Percentiles rank a stretch among this genome's conserved stretches.
These are phyloP conservation scores for Oostethus manadensis DNA, from an alignment of 2,113 vertebrate genomes.

Conservation along the genomic window DNA sequence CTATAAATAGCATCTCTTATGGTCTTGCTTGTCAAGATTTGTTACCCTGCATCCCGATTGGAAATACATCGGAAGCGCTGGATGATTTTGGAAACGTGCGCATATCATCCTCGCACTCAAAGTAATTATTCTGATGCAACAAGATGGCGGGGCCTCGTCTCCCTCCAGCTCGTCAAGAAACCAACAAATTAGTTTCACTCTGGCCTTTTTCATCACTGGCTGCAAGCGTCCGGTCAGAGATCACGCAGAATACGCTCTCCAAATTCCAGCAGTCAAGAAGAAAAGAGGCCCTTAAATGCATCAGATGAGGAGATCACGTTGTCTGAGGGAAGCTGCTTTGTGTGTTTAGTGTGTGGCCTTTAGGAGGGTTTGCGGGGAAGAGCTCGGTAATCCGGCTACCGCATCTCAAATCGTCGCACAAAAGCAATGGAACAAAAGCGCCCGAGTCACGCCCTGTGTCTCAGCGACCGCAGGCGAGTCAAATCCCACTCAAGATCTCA, in stretches of 20 bases:
- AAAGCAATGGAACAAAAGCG: slow-evolving; percentile 25
- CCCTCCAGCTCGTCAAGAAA: slow-evolving; percentile 52
- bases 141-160: slow-evolving; percentile 37
- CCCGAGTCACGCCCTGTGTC: slow-evolving; percentile 26
- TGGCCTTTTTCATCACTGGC: slow-evolving; percentile 65
- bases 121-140: slow-evolving; percentile 48
- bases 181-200: slow-evolving; percentile 62
- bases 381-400: slow-evolving; percentile 49
- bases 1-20: slow-evolving; percentile 62
- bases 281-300: slow-evolving; percentile 58
- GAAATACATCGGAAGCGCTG: slow-evolving; percentile 42
- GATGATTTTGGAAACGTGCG: slow-evolving; percentile 43
- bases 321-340: slow-evolving; percentile 44
- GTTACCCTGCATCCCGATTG: slow-evolving; percentile 47
- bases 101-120: slow-evolving; percentile 48
- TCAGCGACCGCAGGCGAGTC: slow-evolving; percentile 31
- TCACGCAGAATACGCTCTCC: slow-evolving; percentile 58
- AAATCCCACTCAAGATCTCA: slow-evolving; percentile 41
- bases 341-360: slow-evolving; percentile 36
- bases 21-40: slow-evolving; percentile 55
- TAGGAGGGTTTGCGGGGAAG: slow-evolving; percentile 29
- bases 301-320: slow-evolving; percentile 64
- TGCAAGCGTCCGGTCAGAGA: slow-evolving; percentile 48
- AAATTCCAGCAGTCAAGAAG: slow-evolving; percentile 60
- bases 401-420: slow-evolving; percentile 47